Conservation (phyloP, 2,113 vertebrate genomes). For the Megaptera novaeangliae region DNA sequence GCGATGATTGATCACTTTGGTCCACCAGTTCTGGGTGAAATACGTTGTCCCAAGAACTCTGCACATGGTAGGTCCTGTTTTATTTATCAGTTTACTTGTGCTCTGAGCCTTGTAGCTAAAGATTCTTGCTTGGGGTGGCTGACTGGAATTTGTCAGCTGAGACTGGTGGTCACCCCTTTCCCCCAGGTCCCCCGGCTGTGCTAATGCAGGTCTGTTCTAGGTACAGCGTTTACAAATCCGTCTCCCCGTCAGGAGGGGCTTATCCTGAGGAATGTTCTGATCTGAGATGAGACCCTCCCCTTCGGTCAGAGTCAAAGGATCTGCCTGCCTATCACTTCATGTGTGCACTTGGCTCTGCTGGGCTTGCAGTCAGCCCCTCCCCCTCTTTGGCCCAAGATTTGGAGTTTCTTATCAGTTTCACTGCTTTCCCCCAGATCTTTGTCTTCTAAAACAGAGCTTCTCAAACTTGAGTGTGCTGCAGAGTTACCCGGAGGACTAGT, state of each 20-base stretch:
- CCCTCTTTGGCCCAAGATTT: neutral
- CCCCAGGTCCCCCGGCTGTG: neutral
- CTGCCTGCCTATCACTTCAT: neutral
- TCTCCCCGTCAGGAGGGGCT: neutral
- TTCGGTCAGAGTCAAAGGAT: neutral
- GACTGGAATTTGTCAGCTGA: neutral
- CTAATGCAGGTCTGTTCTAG: neutral
- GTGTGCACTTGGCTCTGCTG: neutral
- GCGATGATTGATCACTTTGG: fast-evolving
- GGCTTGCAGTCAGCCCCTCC: neutral
- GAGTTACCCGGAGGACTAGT: neutral
- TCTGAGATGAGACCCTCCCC: neutral
- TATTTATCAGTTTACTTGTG: fast-evolving
- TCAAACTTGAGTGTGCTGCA: neutral
- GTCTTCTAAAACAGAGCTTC: neutral
- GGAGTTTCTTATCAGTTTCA: neutral
- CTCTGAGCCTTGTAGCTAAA: neutral
- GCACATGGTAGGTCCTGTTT: neutral
- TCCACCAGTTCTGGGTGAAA: neutral
- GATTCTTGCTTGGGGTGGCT: neutral
- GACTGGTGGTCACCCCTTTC: too few species aligned
- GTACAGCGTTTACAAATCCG: neutral
- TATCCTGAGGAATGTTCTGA: neutral
- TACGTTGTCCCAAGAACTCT: neutral
- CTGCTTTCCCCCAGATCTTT: neutral